These are phyloP conservation scores for Polyodon spathula DNA, from an alignment of 2,113 vertebrate species.

Conservation along the genomic window DNA sequence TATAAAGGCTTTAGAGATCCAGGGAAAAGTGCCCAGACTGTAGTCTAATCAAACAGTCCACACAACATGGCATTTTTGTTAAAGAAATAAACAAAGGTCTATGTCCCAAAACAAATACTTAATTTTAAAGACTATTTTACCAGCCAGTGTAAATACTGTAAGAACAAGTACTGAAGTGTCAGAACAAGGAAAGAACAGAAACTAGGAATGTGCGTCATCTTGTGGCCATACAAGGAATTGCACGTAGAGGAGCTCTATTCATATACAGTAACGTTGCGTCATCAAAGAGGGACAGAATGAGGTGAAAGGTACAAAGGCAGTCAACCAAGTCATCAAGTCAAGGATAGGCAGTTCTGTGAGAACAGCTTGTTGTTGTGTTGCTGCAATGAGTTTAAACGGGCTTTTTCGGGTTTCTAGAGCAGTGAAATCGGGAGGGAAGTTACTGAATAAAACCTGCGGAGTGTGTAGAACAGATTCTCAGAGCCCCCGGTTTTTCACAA, in stretches of 20 bases:
- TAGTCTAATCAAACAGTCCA: too few species aligned
- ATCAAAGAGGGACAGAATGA: slow-evolving; percentile 41
- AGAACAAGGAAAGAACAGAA: not conserved
- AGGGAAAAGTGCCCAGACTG: too few species aligned
- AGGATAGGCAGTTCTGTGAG: slow-evolving; percentile 7
- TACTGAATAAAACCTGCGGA: slow-evolving; percentile 18
- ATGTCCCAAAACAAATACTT: too few species aligned
- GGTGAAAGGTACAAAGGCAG: slow-evolving; percentile 40
- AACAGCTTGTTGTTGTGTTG: not conserved
- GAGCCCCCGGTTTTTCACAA: slow-evolving; percentile 42
- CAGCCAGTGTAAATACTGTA: too few species aligned
- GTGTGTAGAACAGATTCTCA: not conserved
- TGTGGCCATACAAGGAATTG: slow-evolving; percentile 18
- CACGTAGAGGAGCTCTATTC: not conserved
- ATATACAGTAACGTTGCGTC: slow-evolving; percentile 24
- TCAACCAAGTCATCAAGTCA: not conserved
- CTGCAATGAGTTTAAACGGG: slow-evolving; percentile 36
- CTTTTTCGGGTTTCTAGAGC: slow-evolving; percentile 23
- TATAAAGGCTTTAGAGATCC: too few species aligned
- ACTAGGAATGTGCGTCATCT: slow-evolving; percentile 18
- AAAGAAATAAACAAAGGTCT: too few species aligned
- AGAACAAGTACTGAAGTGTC: too few species aligned
- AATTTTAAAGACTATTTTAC: too few species aligned
- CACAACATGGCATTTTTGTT: too few species aligned
- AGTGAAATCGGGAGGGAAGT: slow-evolving; percentile 13